Base-by-base conservation (phyloP, 2,888 invertebrate species). In the Galeopsomyia nigrocyanea region DNA sequence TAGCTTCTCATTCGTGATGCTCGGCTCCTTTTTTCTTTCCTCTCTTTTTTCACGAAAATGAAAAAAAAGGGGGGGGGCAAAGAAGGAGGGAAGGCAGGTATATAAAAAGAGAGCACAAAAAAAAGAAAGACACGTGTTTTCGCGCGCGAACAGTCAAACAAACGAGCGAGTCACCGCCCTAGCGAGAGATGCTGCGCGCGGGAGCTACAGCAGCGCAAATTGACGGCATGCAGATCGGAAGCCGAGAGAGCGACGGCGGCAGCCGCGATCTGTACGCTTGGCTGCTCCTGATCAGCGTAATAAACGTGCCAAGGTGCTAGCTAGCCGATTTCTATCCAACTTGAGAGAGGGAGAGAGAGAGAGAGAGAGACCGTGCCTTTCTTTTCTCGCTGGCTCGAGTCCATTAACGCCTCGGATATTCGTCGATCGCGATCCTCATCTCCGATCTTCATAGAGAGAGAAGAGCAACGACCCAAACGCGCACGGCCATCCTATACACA, bases 261-360 rank as follows among this genome's bases (percentile, higher is more conserved):
- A 13, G 39, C 5, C 1, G 13, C 7, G 39, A 39, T 13, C 10
- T 39, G 39, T 80, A 86, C 85, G 86, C 83, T 85, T 83, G 81
- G 80, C 80, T 82, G 85, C 82, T 79, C 79, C 83, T 84, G 84
- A 85, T 86, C 83, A 81, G 13, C 39, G 39, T 83, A 86, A 86
- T 85, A 84, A 84, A 84, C 82, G 84, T 84, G 84, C 84, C 84
- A 84, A 85, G 85, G 84, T 84, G 81, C 81, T 79, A 80, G 80
- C 81, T 79, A 81, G 79, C 82, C 80, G 84, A 85, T 85, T 83
- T 85, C 83, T 83, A 83, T 81, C 82, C 79, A 70, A 10, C 39
- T 7, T 3, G 13, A 10, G n/a, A n/a, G n/a, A n/a, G n/a, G n/a
- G n/a, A n/a, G n/a, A n/a, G n/a, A n/a, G n/a, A n/a, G n/a, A n/a